Percentiles rank a stretch among this genome's conserved stretches.
Evolutionary conservation across 1,140 invertebrate genomes (phyloP).

Genomic region (Drosophila kurseongensis): DNA sequence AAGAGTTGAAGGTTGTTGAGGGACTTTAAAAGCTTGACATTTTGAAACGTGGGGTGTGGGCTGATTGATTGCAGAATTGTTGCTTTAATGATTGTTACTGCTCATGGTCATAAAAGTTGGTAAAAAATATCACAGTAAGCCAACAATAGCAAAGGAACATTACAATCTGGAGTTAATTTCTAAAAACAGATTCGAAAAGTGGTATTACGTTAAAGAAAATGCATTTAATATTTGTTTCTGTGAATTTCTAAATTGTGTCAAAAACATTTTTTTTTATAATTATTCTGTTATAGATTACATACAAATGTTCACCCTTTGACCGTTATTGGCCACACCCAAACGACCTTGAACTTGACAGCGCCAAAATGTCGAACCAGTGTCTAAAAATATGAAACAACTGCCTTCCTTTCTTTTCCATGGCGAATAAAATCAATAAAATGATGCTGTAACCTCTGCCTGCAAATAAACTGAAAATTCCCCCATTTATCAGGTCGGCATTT

Average conservation of each 20-base stretch:
- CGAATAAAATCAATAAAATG: conserved; percentile 28
- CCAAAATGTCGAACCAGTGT: conserved; percentile 4
- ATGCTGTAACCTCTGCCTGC: conserved; percentile 2
- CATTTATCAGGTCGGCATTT: conserved; percentile 26
- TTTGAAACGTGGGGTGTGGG: neutral
- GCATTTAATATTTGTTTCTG: no score
- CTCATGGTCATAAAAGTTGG: no score
- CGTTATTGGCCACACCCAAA: conserved; percentile 14
- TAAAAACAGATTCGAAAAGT: no score
- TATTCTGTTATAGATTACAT: neutral
- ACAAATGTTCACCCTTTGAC: neutral
- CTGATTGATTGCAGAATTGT: conserved; percentile 10
- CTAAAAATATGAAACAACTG: conserved; percentile 18
- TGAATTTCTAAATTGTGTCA: no score
- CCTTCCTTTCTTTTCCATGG: neutral
- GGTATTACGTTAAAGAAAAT: no score
- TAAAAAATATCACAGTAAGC: no score
- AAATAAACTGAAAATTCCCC: conserved; percentile 21
- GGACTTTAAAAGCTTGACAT: conserved; percentile 5
- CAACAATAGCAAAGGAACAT: no score
- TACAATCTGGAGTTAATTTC: no score
- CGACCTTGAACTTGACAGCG: conserved; percentile 24
- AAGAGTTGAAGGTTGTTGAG: conserved; percentile 7
- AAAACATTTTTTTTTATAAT: neutral
- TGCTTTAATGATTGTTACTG: neutral